phyloP scores from a whole-genome alignment of 2,113 vertebrate genomes.

The Axis porcinus region DNA sequence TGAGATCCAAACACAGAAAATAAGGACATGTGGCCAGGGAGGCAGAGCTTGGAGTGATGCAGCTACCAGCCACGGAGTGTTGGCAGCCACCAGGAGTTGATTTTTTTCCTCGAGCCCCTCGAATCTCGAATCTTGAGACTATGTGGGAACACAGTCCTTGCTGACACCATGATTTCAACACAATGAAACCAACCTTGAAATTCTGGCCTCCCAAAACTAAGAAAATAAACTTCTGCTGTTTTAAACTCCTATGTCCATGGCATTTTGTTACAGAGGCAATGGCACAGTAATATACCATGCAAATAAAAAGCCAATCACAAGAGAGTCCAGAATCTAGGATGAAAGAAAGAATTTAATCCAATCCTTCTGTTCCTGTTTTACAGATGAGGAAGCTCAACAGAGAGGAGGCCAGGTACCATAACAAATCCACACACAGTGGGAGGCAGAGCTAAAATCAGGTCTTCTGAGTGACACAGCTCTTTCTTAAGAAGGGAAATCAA shows the following conservation, averaged over 20 bases:
- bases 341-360: neutral
- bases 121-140: neutral
- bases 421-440: neutral
- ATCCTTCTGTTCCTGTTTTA: neutral
- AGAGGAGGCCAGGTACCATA: too few relatives aligned
- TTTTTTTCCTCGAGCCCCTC: neutral
- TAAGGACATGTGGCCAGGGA: neutral
- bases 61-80: neutral
- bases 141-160: neutral
- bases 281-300: neutral
- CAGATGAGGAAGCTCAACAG: neutral
- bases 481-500: neutral
- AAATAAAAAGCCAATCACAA: neutral
- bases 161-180: neutral
- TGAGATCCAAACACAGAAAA: neutral
- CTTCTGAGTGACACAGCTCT: neutral
- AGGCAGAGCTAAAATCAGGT: neutral
- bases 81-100: neutral
- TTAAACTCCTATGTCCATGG: neutral
- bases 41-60: fast-evolving
- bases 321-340: neutral
- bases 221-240: neutral
- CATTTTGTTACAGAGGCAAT: neutral
- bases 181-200: neutral
- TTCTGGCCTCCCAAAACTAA: neutral